Conservation (phyloP, 2,797 vertebrate genomes). For the Lophura swinhoii region DNA sequence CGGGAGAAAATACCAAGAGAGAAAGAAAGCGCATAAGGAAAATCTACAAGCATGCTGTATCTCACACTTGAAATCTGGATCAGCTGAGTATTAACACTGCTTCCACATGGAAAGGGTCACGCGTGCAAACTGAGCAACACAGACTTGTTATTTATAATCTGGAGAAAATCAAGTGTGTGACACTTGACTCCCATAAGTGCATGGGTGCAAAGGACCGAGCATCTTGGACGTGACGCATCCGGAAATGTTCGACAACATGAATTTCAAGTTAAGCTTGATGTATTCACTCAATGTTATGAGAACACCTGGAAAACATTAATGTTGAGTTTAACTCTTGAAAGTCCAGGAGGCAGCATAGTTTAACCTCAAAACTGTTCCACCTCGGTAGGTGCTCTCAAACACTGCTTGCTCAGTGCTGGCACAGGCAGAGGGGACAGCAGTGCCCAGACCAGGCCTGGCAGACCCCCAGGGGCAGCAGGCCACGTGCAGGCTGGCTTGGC, state of each 20-base stretch:
- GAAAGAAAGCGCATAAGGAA: not conserved
- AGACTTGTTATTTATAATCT: not conserved
- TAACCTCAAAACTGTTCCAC: not conserved
- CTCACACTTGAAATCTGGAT: not conserved
- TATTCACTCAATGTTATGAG: fast-evolving
- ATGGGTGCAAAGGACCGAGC: not conserved
- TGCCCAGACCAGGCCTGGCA: not conserved
- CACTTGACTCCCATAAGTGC: not conserved
- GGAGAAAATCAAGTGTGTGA: not conserved
- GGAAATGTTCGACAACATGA: not conserved
- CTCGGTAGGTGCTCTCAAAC: not conserved
- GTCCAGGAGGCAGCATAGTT: not conserved
- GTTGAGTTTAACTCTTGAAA: not conserved
- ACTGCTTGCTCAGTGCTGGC: fast-evolving
- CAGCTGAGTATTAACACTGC: not conserved
- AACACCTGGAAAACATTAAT: not conserved
- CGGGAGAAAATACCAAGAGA: not conserved
- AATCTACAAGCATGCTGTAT: fast-evolving
- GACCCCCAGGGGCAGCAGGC: too few relatives aligned
- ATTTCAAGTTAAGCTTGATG: not conserved
- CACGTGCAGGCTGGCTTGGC: too few relatives aligned
- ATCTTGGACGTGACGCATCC: not conserved
- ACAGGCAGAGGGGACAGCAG: not conserved
- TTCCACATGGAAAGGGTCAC: not conserved
- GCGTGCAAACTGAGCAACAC: not conserved